A percentile compares a stretch with the other conserved stretches of the same genome.
Conservation (phyloP, 2,888 invertebrate species). For the Drosophila trichaetosa region DNA sequence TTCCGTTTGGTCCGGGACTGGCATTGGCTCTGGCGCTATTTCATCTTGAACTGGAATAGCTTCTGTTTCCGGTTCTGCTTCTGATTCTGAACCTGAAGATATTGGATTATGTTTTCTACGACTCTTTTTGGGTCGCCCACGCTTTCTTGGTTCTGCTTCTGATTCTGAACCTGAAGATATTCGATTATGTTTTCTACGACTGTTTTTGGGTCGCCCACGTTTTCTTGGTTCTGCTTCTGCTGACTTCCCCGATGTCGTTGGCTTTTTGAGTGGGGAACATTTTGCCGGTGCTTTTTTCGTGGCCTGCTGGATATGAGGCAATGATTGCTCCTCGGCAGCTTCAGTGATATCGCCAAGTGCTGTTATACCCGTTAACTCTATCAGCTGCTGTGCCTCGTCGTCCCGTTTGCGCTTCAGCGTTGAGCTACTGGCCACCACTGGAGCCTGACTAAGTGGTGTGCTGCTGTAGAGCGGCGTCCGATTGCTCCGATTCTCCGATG, state of each 20-base stretch:
- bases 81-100: not conserved
- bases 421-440: too few relatives aligned
- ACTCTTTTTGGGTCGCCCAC: not conserved
- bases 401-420: constrained; percentile 18
- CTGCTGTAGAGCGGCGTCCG: constrained; percentile 6
- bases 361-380: constrained; percentile 4
- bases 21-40: not conserved
- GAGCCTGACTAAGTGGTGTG: not conserved
- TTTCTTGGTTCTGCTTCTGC: not conserved
- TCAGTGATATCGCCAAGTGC: not conserved
- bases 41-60: not conserved
- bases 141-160: not conserved
- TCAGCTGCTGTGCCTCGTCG: not conserved
- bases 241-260: too few relatives aligned
- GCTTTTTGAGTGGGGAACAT: too few relatives aligned
- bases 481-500: not conserved
- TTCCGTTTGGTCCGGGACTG: not conserved
- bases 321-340: not conserved
- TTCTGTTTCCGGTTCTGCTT: not conserved
- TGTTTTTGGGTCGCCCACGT: too few relatives aligned
- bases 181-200: not conserved
- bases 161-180: not conserved
- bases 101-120: not conserved
- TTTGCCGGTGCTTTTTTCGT: too few relatives aligned
- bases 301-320: too few relatives aligned